Percentiles rank a stretch among this genome's conserved stretches.
Conservation (phyloP, 2,888 invertebrate species). For the Lasioglossum malachurum region DNA sequence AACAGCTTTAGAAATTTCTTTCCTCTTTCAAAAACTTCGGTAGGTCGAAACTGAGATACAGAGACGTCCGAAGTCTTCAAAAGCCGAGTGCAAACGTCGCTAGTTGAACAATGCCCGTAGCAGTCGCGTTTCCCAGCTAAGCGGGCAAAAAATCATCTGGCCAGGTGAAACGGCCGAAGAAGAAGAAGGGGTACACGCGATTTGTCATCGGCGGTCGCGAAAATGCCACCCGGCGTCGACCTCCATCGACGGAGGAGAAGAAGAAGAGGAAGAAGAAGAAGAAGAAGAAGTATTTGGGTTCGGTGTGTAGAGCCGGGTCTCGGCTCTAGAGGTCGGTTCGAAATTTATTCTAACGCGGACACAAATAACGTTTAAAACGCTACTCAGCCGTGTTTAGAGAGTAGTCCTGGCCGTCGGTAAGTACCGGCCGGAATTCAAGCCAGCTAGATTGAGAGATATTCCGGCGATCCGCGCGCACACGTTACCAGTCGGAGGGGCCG, state of each 20-base stretch:
- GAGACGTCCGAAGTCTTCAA: no score
- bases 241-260: constrained; percentile 44
- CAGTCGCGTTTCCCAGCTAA: background rate
- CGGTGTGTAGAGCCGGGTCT: background rate
- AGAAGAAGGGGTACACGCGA: constrained; percentile 7
- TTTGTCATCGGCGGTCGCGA: constrained; percentile 16
- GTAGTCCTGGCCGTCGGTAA: constrained; percentile 65
- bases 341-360: constrained; percentile 63
- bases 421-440: constrained; percentile 81
- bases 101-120: background rate
- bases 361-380: constrained; percentile 65
- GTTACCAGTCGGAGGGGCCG: constrained; percentile 59
- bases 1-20: no score
- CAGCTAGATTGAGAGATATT: constrained; percentile 84
- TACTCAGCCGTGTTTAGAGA: constrained; percentile 64
- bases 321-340: constrained; percentile 1
- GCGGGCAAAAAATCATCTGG: background rate
- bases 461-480: constrained; percentile 70
- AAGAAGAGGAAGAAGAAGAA: background rate
- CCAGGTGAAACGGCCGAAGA: background rate
- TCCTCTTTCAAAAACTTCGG: no score
- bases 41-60: no score
- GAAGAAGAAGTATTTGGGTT: background rate
- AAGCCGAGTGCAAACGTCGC: background rate
- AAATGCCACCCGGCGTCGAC: constrained; percentile 33